Evolutionary conservation across 2,113 vertebrate genomes (phyloP).

Genomic region (Heloderma charlesbogerti): DNA sequence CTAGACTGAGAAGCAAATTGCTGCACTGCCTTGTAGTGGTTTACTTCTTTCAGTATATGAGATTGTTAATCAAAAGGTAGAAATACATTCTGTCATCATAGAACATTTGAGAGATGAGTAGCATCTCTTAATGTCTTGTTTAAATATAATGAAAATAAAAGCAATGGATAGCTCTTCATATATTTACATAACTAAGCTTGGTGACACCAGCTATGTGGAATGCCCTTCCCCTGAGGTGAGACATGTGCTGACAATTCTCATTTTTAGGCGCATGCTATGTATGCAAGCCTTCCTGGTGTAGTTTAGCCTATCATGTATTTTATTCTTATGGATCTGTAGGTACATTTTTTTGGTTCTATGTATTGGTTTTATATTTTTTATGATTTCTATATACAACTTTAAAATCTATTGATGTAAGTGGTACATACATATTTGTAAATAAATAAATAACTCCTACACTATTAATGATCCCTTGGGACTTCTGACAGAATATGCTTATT

Average conservation of each 20-base stretch:
- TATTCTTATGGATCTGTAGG: too few species aligned
- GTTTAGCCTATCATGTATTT: too few species aligned
- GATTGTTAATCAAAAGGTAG: constrained; percentile 21
- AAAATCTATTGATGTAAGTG: too few species aligned
- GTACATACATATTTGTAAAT: too few species aligned
- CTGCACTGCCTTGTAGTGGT: constrained; percentile 23
- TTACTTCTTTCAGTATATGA: constrained; percentile 29
- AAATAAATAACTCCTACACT: constrained; percentile 25
- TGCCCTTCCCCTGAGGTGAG: too few species aligned
- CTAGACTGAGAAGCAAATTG: constrained; percentile 1
- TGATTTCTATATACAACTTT: too few species aligned
- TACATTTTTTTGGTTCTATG: too few species aligned
- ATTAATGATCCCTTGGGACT: constrained; percentile 17
- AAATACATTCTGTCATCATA: constrained; percentile 31
- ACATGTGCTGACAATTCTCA: too few species aligned
- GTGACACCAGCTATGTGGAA: too few species aligned
- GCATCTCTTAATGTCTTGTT: neutral
- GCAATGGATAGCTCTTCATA: neutral
- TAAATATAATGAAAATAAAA: constrained; percentile 3
- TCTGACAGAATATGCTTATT: constrained; percentile 3
- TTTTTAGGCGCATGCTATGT: too few species aligned
- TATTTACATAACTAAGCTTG: neutral
- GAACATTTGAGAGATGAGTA: neutral
- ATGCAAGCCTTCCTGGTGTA: too few species aligned
- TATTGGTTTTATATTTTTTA: too few species aligned